These are phyloP conservation scores for Melanogrammus aeglefinus DNA, from an alignment of 2,797 vertebrate genomes.

Conservation along the genomic window DNA sequence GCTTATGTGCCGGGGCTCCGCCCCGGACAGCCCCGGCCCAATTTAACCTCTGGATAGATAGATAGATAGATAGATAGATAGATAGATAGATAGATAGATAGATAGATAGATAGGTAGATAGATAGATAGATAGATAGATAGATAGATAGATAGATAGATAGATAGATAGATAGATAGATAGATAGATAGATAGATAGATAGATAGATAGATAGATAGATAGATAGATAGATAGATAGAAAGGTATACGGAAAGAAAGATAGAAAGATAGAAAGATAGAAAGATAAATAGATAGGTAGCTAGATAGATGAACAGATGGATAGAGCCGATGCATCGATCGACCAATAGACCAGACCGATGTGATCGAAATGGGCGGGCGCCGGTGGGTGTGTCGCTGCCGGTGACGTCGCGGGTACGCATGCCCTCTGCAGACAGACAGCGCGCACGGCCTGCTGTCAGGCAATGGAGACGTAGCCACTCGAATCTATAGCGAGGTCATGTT, in stretches of 20 bases:
- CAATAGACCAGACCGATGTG: slow-evolving; percentile 17
- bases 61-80: too few species aligned
- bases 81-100: slow-evolving; percentile 35
- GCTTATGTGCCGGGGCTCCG: too few species aligned
- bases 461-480: slow-evolving; percentile 70
- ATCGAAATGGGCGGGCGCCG: slow-evolving; percentile 32
- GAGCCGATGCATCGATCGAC: slow-evolving; percentile 29
- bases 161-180: too few species aligned
- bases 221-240: slow-evolving; percentile 30
- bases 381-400: slow-evolving; percentile 68
- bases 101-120: slow-evolving; percentile 19
- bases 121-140: slow-evolving; percentile 4
- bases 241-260: too few species aligned
- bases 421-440: slow-evolving; percentile 69
- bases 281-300: slow-evolving; percentile 27
- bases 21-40: too few species aligned
- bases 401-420: slow-evolving; percentile 67
- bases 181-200: background rate
- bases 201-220: slow-evolving; percentile 23
- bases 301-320: slow-evolving; percentile 22
- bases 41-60: too few species aligned
- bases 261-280: slow-evolving; percentile 34
- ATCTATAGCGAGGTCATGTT: slow-evolving; percentile 75
- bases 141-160: slow-evolving; percentile 7
- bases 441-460: slow-evolving; percentile 73